A percentile compares a stretch with the other conserved stretches of the same genome.
Evolutionary conservation across 2,113 vertebrate genomes (phyloP).

Genomic region (Syrrhaptes paradoxus): DNA sequence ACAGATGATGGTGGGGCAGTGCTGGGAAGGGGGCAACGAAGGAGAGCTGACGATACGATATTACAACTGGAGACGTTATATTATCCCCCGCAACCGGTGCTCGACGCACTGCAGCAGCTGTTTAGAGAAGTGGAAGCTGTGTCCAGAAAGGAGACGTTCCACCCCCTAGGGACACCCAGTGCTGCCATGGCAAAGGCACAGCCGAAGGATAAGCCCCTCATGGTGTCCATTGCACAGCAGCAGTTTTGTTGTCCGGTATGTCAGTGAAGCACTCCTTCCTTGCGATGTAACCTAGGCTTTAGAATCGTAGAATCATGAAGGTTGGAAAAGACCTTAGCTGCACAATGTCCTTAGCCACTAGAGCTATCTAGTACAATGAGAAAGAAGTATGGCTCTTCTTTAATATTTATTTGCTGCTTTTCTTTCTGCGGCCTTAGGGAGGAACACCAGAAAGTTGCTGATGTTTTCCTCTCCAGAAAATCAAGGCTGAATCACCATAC

Average conservation of each 20-base stretch:
- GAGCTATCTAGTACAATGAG: background rate
- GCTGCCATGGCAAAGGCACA: background rate
- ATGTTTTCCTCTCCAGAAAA: conserved; percentile 85
- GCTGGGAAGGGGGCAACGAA: background rate
- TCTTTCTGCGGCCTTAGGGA: conserved; percentile 80
- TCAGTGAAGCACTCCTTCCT: background rate
- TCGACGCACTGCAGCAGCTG: background rate
- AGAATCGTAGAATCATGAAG: background rate
- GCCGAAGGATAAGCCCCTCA: background rate
- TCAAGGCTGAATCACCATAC: conserved; percentile 85
- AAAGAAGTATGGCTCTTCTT: background rate
- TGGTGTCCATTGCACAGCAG: background rate
- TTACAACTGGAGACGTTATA: background rate
- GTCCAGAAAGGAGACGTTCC: background rate
- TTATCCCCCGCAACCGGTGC: background rate
- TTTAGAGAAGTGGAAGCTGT: background rate
- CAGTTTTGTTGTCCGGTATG: background rate
- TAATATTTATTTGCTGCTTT: background rate
- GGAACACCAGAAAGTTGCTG: conserved; percentile 86
- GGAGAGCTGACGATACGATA: background rate
- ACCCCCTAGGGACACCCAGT: background rate
- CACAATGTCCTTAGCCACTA: background rate
- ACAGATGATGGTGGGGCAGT: background rate
- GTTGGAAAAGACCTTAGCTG: background rate
- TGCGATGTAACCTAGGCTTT: background rate